Evolutionary conservation across 2,797 vertebrate species (phyloP), one percentile per base, ranked within the genome.

Genomic region (Rhinophrynus dorsalis): DNA sequence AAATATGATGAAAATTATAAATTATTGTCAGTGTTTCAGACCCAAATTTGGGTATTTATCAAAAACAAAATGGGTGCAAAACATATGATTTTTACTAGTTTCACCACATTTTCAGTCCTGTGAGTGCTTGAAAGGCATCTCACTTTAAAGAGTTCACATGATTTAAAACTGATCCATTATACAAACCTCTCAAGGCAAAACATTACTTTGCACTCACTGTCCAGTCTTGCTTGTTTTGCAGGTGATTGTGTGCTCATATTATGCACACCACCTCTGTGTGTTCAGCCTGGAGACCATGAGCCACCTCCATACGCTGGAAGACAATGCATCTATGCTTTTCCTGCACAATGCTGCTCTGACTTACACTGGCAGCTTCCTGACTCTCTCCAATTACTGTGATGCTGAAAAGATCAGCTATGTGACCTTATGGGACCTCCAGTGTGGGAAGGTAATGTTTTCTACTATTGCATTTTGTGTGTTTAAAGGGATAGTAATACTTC

Each of bases 201-300:
- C 29, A 30, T 30, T 30, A 4, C 4, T 30, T 4, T 4, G 29
- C 4, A 18, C 15, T 20, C 11, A 44, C 6, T 44, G 40, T 44
- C n/a, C 1, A 27, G 15, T 30, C 2, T 40, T 52, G 26, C 23
- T 18, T 15, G 75, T 20, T 30, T 64, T 33, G 6, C 50, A 85
- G 84, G 75, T 86, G 33, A 65, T 80, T 13, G 76, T 84, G 65
- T 85, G 87, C 68, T 90, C 85, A 24, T 84, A 82, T 15, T 81
- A 84, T 0, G 1, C 67, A 4, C 78, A 81, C 71, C 81, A 83
- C 54, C 72, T 85, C n/a, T 76, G 77, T 3, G 80, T 85, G 13
- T 83, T 89, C 76, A 81, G 69, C 57, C 6, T 89, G 67, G 65
- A 67, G 44, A 75, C 75, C 6, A 80, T 76, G 27, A 78, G 82